Base-by-base conservation (phyloP, 2,888 invertebrate species). In the Drosophila lacicola region DNA sequence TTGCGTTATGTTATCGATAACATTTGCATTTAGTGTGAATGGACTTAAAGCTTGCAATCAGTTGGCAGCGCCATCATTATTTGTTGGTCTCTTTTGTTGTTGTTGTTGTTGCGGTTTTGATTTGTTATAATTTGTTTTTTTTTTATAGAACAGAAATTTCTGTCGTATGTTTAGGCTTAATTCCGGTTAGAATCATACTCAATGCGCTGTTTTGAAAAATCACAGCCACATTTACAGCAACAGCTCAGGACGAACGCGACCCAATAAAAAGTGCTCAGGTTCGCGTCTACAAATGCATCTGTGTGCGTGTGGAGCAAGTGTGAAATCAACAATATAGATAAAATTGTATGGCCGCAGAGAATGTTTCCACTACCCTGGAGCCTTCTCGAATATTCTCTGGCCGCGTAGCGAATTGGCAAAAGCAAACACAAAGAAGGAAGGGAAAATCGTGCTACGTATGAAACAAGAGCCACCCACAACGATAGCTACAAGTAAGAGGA, bases 51-150 rank as follows among this genome's bases (percentile, higher is more conserved):
- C 25, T 65, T 19, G 0, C 19, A 64, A 49, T 17, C 37, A 46
- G 73, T 82, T 82, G 85, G 82, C 85, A 82, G 68, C 50, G 2
- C 45, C 21, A 2, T 47, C n/a, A 62, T 69, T 69, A 56, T 82
- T 81, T 86, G 54, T 81, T 81, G 70, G 74, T 70, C 70, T 88
- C 60, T 55, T 75, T 78, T 69, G 84, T 86, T 80, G 74, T 75
- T 69, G 84, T 86, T 80, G 74, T 84, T 74, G 67, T 65, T 79
- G 82, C 70, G 68, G 53, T 86, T 87, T 78, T 86, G 58, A 78
- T 81, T 82, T 87, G 64, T 63, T 75, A 81, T 86, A 86, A 74
- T 78, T 78, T 71, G 45, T 64, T 84, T 61, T 70, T 69, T 58
- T 53, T 78, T 84, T 63, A 36, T 62, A 62, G 51, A 46, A 74